Percentiles rank a stretch among this genome's conserved stretches.
Evolutionary conservation across 2,888 invertebrate species (phyloP).

Genomic region (Macrophya alboannulata): DNA sequence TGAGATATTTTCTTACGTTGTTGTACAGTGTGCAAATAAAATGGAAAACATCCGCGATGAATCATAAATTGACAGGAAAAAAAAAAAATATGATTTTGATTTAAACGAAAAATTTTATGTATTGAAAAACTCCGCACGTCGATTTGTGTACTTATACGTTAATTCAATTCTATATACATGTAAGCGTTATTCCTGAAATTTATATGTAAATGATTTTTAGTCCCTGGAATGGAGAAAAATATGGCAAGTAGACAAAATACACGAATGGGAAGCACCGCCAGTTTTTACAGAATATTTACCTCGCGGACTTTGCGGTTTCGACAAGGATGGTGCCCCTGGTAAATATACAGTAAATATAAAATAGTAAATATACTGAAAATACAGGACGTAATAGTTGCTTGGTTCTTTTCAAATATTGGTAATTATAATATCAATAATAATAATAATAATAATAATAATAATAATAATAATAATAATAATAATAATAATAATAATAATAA

Average conservation of each 20-base stretch:
- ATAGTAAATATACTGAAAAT: constrained; percentile 16
- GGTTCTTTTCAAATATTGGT: neutral
- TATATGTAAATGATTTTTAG: constrained; percentile 79
- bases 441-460: no score
- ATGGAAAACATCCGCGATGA: no score
- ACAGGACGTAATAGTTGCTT: neutral
- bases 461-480: neutral
- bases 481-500: neutral
- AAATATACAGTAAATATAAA: constrained; percentile 60
- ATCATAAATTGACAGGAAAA: no score
- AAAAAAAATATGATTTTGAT: neutral
- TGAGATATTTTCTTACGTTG: neutral
- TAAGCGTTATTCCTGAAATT: neutral
- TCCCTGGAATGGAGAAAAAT: constrained; percentile 88
- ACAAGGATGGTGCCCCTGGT: constrained; percentile 92
- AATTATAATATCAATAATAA: neutral
- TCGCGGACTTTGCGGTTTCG: constrained; percentile 90
- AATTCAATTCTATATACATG: no score
- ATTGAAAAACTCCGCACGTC: no score
- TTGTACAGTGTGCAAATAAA: neutral
- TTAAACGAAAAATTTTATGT: no score
- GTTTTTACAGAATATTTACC: constrained; percentile 88
- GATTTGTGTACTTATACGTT: no score
- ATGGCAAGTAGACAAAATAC: constrained; percentile 88
- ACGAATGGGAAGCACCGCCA: constrained; percentile 88